Evolutionary conservation across 1,140 invertebrate species (phyloP).

Genomic region (Diprion similis): DNA sequence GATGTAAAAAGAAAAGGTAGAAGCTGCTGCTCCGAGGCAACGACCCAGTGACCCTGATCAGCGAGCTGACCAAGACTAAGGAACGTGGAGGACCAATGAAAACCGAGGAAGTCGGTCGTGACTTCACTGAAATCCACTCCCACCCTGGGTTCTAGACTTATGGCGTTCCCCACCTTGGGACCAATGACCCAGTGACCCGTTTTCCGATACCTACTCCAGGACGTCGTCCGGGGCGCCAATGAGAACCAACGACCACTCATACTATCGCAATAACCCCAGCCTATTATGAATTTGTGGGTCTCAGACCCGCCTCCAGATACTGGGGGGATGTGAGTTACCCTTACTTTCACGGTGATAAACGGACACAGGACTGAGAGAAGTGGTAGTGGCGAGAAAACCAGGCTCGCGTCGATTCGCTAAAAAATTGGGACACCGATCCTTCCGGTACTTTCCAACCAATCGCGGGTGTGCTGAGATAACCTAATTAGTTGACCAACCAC

Average conservation of each 20-base stretch:
- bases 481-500: background rate
- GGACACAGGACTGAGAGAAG: no score
- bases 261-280: background rate
- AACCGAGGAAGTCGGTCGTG: background rate
- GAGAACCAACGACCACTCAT: background rate
- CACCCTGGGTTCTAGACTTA: background rate
- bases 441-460: background rate
- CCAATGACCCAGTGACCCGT: background rate
- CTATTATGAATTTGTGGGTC: background rate
- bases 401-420: background rate
- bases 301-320: background rate
- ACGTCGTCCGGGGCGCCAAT: background rate
- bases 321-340: background rate
- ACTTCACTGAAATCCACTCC: background rate
- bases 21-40: conserved; percentile 26
- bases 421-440: background rate
- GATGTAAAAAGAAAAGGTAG: conserved; percentile 26
- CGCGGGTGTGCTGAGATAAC: background rate
- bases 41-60: conserved; percentile 51
- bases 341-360: background rate
- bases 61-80: background rate
- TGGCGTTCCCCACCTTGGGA: background rate
- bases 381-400: background rate
- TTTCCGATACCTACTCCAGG: background rate
- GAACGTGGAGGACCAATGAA: background rate